Evolutionary conservation across 2,888 invertebrate genomes (phyloP).

Genomic region (Macrophya alboannulata): DNA sequence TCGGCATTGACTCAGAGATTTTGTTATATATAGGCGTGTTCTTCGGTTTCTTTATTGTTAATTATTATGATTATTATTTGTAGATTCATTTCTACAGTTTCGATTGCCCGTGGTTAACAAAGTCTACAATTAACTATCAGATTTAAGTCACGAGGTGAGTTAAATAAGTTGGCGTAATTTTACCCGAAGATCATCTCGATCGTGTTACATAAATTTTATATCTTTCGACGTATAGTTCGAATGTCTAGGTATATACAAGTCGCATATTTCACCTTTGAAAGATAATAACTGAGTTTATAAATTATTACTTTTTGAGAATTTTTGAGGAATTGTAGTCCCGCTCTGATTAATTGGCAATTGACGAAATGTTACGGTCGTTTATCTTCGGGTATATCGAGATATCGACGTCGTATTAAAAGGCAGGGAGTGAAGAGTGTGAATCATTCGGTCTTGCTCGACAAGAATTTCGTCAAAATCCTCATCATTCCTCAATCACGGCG

Average conservation of each 20-base stretch:
- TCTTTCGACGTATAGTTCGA: neutral
- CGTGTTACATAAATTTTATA: constrained; percentile 32
- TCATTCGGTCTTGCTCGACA: constrained; percentile 13
- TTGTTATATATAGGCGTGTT: neutral
- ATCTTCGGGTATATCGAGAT: constrained; percentile 18
- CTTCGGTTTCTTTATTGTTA: neutral
- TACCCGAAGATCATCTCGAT: neutral
- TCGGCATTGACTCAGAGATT: neutral
- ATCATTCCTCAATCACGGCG: constrained; percentile 26
- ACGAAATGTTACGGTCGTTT: neutral
- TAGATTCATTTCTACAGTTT: neutral
- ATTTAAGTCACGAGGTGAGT: neutral
- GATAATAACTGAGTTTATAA: constrained; percentile 5
- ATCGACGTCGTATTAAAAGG: neutral
- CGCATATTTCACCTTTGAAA: constrained; percentile 7
- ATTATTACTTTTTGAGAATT: neutral
- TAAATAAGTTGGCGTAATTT: neutral
- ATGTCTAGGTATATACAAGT: neutral
- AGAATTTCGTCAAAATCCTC: constrained; percentile 41
- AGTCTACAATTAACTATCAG: neutral
- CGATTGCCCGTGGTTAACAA: neutral
- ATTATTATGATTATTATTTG: neutral
- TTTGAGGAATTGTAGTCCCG: neutral
- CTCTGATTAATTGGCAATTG: constrained; percentile 17
- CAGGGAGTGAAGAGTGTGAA: neutral